A percentile compares a stretch with the other conserved stretches of the same genome.
Evolutionary conservation across 2,797 vertebrate genomes (phyloP).

Genomic region (Erethizon dorsatum): DNA sequence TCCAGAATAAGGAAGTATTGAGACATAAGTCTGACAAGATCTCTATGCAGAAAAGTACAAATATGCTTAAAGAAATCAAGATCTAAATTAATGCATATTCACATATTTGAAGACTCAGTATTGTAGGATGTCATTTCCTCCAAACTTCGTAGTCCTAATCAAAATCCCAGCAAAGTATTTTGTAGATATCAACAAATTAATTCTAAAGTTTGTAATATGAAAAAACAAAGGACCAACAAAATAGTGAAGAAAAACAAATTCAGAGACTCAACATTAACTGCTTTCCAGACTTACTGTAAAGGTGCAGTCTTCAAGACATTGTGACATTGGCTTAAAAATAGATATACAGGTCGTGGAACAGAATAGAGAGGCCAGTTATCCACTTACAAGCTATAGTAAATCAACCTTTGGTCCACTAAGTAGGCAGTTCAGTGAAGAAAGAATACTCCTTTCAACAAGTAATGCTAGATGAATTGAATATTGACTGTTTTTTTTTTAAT

Average conservation of each 20-base stretch:
- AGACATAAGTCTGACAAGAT: constrained; percentile 46
- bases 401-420: not conserved
- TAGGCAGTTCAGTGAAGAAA: not conserved
- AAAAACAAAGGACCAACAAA: constrained; percentile 12
- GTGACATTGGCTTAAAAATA: constrained; percentile 50
- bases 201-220: constrained; percentile 41
- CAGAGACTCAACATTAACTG: not conserved
- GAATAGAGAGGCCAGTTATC: not conserved
- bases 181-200: constrained; percentile 4
- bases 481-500: too few species aligned
- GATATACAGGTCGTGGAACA: not conserved
- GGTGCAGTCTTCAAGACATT: not conserved
- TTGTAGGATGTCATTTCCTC: constrained; percentile 12
- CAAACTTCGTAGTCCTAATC: constrained; percentile 9
- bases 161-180: constrained; percentile 34
- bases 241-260: constrained; percentile 63
- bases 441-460: not conserved
- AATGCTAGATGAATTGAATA: not conserved
- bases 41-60: not conserved
- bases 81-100: constrained; percentile 32
- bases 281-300: constrained; percentile 22
- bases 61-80: constrained; percentile 49
- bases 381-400: not conserved
- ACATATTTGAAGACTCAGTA: not conserved
- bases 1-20: constrained; percentile 47